These are phyloP conservation scores for Phenacoccus solenopsis DNA, from an alignment of 1,140 invertebrate species.

Conservation along the genomic window DNA sequence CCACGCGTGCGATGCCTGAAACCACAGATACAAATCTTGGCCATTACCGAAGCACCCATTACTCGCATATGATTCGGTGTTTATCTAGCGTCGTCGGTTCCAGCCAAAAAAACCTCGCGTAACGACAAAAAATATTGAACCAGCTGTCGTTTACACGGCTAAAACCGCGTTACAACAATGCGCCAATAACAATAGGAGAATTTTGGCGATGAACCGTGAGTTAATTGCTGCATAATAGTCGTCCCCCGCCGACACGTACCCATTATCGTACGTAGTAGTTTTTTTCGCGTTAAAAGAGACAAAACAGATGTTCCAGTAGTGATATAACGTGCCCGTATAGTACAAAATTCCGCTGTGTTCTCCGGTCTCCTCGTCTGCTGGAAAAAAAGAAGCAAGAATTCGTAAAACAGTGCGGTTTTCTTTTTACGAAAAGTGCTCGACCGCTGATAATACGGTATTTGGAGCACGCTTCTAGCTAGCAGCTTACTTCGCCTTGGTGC, in stretches of 20 bases:
- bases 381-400: not conserved
- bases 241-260: conserved; percentile 12
- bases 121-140: conserved; percentile 18
- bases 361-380: not conserved
- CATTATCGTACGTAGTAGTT: not conserved
- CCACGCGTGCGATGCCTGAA: no score
- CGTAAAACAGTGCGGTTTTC: conserved; percentile 13
- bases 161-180: not conserved
- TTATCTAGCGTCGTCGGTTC: not conserved
- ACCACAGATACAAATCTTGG: no score
- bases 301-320: conserved; percentile 7
- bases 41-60: no score
- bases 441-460: conserved; percentile 8
- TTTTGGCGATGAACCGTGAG: conserved; percentile 17
- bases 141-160: conserved; percentile 11
- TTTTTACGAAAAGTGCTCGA: conserved; percentile 11
- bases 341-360: not conserved
- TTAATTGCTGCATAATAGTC: conserved; percentile 14
- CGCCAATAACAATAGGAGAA: conserved; percentile 10
- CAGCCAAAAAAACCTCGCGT: not conserved
- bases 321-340: not conserved
- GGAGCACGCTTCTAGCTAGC: conserved; percentile 7
- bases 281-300: conserved; percentile 7
- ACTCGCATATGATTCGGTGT: not conserved
- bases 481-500: not conserved